Evolutionary conservation across 2,888 invertebrate genomes (phyloP), one percentile per base, ranked within the genome.

Genomic region (Leptopterna dolabrata): DNA sequence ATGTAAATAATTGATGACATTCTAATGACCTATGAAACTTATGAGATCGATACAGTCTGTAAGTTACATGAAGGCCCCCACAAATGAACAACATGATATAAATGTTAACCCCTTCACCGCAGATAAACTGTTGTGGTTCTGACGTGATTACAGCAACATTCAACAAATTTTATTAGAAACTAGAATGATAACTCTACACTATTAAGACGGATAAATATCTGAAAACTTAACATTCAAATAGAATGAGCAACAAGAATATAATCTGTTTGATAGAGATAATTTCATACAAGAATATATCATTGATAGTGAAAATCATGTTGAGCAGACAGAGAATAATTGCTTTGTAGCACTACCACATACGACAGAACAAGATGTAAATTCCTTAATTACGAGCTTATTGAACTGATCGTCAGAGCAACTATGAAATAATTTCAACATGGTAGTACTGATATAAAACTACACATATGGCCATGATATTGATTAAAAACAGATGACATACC

Each of bases 11-110:
- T 41, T 63, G 30, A 81, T 36, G 78, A 36, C 9, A 63, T 63
- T 78, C 83, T 43, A 30, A 83, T 70, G 81, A 51, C 81, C 30
- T 83, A 70, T n/a, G 36, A 83, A 83, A 83, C 83, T 70, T 70
- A 70, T 85, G 85, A 85, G 85, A 85, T 85, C 85, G 29, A 85
- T 47, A 71, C 85, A 85, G 85, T 85, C 85, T 85, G 85, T 85
- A 85, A 85, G 85, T 85, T 85, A 85, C 85, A 85, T 45, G 47
- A 85, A 85, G 85, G 85, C 85, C 85, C 85, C 85, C 83, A 70
- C 63, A 83, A 83, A 83, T 83, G 3, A 82, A 82, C 63, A 83
- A 83, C 83, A 83, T 70, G 83, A 83, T 70, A 70, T 63, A 83
- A 70, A 70, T 70, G 63, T 70, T 11, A 63, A 83, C 36, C 70